phyloP scores from a whole-genome alignment of 92 coral and sea anemone genomes.

The Phenganax marumi region DNA sequence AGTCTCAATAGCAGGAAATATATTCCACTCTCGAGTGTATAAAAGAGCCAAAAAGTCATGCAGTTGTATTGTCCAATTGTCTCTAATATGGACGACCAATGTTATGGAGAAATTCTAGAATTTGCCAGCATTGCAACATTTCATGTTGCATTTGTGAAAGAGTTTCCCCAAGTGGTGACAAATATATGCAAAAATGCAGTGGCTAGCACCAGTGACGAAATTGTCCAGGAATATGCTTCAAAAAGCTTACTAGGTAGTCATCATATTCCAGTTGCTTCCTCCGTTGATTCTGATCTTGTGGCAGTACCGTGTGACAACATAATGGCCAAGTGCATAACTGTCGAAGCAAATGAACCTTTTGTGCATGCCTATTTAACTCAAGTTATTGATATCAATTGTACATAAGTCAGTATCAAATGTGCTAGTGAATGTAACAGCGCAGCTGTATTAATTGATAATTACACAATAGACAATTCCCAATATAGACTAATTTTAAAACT shows the following conservation, averaged over 20 bases:
- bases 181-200: conserved; percentile 46
- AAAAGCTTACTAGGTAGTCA: conserved; percentile 50
- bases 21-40: conserved; percentile 47
- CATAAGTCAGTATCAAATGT: no score
- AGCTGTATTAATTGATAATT: no score
- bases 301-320: no score
- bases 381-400: no score
- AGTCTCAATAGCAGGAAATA: conserved; percentile 27
- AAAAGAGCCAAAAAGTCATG: conserved; percentile 52
- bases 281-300: no score
- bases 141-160: conserved; percentile 52
- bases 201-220: conserved; percentile 39
- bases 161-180: conserved; percentile 35
- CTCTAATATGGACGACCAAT: conserved; percentile 32
- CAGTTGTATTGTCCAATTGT: conserved; percentile 49
- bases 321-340: no score
- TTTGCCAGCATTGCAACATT: conserved; percentile 29
- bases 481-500: no score
- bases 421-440: no score
- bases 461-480: no score
- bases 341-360: no score
- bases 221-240: conserved; percentile 28
- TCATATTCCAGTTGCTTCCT: conserved; percentile 24
- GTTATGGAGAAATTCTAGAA: conserved; percentile 56
- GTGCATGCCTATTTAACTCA: no score